phyloP scores from a whole-genome alignment of 1,140 invertebrate species.

The Ceratosolen solmsi region DNA sequence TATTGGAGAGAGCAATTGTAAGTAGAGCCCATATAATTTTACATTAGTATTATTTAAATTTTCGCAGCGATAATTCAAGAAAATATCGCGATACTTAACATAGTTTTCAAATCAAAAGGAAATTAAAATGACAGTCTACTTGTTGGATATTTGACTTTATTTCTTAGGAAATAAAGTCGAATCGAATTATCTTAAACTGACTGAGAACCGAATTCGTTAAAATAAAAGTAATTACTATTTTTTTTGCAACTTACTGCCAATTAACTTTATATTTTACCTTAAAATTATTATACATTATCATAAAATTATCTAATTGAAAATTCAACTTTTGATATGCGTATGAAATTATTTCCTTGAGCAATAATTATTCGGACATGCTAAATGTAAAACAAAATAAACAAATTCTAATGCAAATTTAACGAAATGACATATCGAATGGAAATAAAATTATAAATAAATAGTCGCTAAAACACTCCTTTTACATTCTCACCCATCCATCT shows the following conservation, averaged over 20 bases:
- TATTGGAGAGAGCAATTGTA: neutral
- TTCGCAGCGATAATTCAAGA: neutral
- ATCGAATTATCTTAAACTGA: neutral
- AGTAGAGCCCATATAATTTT: too few relatives aligned
- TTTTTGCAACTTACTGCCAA: too few relatives aligned
- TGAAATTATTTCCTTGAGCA: too few relatives aligned
- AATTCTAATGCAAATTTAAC: too few relatives aligned
- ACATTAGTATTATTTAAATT: neutral
- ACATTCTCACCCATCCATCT: neutral
- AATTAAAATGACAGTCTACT: neutral
- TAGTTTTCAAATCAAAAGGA: neutral
- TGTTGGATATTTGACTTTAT: neutral
- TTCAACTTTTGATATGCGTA: too few relatives aligned
- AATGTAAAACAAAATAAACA: too few relatives aligned
- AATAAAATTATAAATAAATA: neutral
- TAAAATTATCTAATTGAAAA: too few relatives aligned
- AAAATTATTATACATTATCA: too few relatives aligned
- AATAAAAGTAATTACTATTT: too few relatives aligned
- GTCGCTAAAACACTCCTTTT: neutral
- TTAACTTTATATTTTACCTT: too few relatives aligned
- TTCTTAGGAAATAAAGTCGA: neutral
- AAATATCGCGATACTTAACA: neutral
- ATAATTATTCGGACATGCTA: too few relatives aligned
- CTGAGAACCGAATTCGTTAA: too few relatives aligned
- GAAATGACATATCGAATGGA: neutral